Percentiles rank a stretch among this genome's conserved stretches.
These are phyloP conservation scores for Chondrosia reniformis DNA, from an alignment of 37 sponge, comb jelly and placozoan genomes.

Conservation along the genomic window DNA sequence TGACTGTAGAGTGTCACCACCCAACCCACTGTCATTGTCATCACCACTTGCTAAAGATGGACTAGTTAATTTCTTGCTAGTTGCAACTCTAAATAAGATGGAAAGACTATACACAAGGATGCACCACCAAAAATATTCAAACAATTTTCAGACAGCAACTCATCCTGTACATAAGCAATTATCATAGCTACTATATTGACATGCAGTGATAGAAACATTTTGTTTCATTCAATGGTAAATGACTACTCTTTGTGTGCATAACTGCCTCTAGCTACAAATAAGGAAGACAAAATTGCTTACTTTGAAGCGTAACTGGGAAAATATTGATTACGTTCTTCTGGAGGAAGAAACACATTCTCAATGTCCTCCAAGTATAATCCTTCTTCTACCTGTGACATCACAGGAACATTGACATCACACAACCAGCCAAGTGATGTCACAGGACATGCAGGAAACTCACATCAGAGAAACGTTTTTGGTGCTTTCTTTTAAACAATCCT, in stretches of 20 bases:
- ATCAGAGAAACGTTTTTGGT: background rate
- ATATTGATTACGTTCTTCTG: constrained; percentile 48
- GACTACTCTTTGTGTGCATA: too few species aligned
- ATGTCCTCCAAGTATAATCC: constrained; percentile 79
- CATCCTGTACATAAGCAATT: too few species aligned
- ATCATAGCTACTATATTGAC: too few species aligned
- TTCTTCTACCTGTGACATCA: constrained; percentile 33
- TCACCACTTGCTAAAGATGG: background rate
- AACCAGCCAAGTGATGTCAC: background rate
- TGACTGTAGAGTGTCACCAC: constrained; percentile 3
- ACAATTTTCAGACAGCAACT: too few species aligned
- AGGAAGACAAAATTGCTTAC: too few species aligned
- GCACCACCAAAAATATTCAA: too few species aligned
- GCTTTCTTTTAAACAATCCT: background rate
- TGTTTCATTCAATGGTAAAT: too few species aligned
- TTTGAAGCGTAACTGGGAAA: too few species aligned
- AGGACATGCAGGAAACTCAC: background rate
- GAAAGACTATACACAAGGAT: too few species aligned
- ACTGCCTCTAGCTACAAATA: too few species aligned
- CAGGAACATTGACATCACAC: background rate
- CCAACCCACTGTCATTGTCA: constrained; percentile 15
- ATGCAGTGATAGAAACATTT: too few species aligned
- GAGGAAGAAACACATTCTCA: constrained; percentile 41
- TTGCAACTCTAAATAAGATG: background rate
- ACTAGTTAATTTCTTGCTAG: background rate